Conservation (phyloP, 2,888 invertebrate species). For the Hemaris fuciformis region DNA sequence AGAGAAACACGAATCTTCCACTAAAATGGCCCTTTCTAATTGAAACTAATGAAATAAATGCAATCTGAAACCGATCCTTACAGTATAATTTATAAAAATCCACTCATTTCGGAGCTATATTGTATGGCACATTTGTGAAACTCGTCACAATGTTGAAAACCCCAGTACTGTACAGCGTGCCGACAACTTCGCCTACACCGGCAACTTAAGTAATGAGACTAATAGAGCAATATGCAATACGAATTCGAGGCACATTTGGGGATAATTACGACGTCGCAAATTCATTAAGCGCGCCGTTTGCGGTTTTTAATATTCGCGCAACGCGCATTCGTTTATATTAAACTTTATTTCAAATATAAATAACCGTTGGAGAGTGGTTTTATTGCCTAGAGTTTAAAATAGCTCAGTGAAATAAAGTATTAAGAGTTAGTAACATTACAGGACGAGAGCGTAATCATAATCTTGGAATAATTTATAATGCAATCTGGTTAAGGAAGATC, state of each 20-base stretch:
- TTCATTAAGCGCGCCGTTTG: not conserved
- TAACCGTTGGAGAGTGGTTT: not conserved
- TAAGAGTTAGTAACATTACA: too few relatives aligned
- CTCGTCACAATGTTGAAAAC: not conserved
- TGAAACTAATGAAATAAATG: too few relatives aligned
- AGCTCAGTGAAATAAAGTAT: too few relatives aligned
- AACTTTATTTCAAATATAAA: not conserved
- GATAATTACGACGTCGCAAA: not conserved
- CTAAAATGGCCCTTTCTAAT: too few relatives aligned
- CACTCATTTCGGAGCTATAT: too few relatives aligned
- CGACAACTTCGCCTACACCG: not conserved
- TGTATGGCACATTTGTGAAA: too few relatives aligned
- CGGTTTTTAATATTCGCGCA: not conserved
- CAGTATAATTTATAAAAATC: too few relatives aligned
- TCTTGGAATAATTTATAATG: too few relatives aligned
- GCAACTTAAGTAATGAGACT: not conserved
- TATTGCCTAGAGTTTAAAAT: not conserved
- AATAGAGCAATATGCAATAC: not conserved
- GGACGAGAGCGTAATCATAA: too few relatives aligned
- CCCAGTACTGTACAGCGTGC: not conserved
- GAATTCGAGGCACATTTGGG: not conserved
- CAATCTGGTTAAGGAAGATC: too few relatives aligned
- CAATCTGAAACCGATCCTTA: too few relatives aligned
- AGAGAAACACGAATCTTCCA: too few relatives aligned
- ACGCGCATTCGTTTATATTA: not conserved